Conservation (phyloP, 2,888 invertebrate species). For the Agonum fuliginosum region DNA sequence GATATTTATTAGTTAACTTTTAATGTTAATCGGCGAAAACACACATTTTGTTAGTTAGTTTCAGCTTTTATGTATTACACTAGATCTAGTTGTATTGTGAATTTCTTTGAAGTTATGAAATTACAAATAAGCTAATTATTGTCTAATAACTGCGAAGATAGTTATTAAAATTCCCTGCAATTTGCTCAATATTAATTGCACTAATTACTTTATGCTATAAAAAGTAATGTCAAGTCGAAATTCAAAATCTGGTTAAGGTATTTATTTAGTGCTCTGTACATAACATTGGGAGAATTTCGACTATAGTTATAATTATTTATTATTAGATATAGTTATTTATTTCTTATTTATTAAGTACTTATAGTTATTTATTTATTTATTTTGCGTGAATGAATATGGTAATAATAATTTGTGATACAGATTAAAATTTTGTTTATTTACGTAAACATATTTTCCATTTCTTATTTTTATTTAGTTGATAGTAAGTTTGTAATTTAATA, state of each 20-base stretch:
- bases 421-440: background rate
- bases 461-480: no score
- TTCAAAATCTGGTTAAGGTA: slow-evolving; percentile 50
- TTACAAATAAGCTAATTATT: slow-evolving; percentile 22
- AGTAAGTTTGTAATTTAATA: background rate
- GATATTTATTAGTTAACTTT: no score
- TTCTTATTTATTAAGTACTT: slow-evolving; percentile 29
- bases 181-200: slow-evolving; percentile 49
- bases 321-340: slow-evolving; percentile 47
- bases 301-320: slow-evolving; percentile 46
- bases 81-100: background rate
- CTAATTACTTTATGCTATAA: slow-evolving; percentile 10
- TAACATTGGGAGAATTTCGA: slow-evolving; percentile 56
- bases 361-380: slow-evolving; percentile 36
- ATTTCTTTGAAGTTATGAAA: slow-evolving; percentile 37
- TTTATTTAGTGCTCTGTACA: slow-evolving; percentile 39
- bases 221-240: slow-evolving; percentile 48
- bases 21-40: no score
- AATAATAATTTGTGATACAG: slow-evolving; percentile 45
- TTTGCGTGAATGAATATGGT: slow-evolving; percentile 23
- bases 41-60: background rate
- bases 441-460: background rate
- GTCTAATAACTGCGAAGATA: slow-evolving; percentile 29
- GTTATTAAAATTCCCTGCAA: slow-evolving; percentile 37
- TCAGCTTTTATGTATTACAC: background rate